Evolutionary conservation across 64 coral and sea anemone species (phyloP).

Genomic region (Trachythela sp.): DNA sequence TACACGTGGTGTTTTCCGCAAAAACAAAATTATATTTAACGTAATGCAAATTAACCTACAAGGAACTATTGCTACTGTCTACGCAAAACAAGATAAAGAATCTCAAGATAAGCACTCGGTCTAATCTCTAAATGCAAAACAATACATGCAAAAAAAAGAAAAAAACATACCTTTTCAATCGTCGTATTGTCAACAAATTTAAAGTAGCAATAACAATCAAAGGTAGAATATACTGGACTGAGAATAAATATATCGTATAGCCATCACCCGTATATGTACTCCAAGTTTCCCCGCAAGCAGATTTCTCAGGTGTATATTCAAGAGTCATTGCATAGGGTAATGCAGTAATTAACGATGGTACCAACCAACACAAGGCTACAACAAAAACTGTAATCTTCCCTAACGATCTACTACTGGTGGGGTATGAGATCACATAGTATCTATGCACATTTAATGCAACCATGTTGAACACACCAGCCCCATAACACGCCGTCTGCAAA

Average conservation of each 20-base stretch:
- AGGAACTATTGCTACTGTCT: no score
- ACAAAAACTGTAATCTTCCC: neutral
- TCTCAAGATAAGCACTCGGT: neutral
- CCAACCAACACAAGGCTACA: neutral
- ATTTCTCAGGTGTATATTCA: neutral
- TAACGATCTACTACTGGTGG: neutral
- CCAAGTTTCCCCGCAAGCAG: neutral
- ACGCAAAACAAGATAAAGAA: no score
- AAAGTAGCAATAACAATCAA: neutral
- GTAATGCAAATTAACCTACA: no score
- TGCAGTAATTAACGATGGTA: neutral
- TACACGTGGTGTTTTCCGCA: no score
- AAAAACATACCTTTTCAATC: neutral
- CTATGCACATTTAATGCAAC: constrained; percentile 68
- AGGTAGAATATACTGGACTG: neutral
- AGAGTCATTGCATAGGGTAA: neutral
- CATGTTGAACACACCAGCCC: constrained; percentile 72
- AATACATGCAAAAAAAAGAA: neutral
- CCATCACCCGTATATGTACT: neutral
- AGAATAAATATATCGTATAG: neutral
- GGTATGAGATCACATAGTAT: constrained; percentile 17
- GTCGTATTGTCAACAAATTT: neutral
- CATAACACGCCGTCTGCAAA: constrained; percentile 59
- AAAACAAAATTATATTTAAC: no score
- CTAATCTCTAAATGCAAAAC: neutral